Evolutionary conservation across 2,113 vertebrate species (phyloP), one percentile per base, ranked within the genome.

Genomic region (Leucosticte australis): DNA sequence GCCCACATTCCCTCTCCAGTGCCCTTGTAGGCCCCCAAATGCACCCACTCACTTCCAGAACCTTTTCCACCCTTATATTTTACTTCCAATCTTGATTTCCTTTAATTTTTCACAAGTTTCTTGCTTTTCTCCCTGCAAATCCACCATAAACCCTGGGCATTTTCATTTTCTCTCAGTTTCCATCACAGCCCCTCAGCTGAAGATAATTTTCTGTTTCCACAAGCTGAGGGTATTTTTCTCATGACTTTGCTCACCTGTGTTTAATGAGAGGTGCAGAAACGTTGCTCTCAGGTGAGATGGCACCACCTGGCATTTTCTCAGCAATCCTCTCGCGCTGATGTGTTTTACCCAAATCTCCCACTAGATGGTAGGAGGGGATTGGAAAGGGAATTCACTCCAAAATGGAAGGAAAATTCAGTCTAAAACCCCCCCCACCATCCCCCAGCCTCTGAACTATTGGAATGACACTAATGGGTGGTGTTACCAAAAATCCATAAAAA

Each of bases 301-400:
- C 60, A 49, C 24, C 35, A 5, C 18, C 37, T 22, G n/a, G 6
- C 11, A 52, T 37, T 79, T 67, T 27, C 59, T 22, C 39, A 67
- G 24, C 57, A 1, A 33, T 35, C 4, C 3, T 13, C 22, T 60
- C 41, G 4, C 6, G 16, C 52, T 70, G 60, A 1, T 47, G 15
- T 89, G 93, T 64, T 92, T 67, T 96, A 92, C 94, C 56, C 41
- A 60, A n/a, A 68, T 33, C 60, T 10, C 56, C 95, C 96, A 89
- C 96, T 96, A 97, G 96, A 93, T 97, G 96, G 96, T 90, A 90
- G 4, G 31, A 93, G 57, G 71, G 68, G 68, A 96, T 64, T 35
- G 28, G 50, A 59, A 78, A 90, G 76, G 46, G 68, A 90, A 92
- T 56, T 79, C 31, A 3, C 23, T 44, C 27, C 13, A 31, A 55